Percentiles rank a stretch among this genome's conserved stretches.
Evolutionary conservation across 2,797 vertebrate genomes (phyloP).

Genomic region (Sebastes cheni): DNA sequence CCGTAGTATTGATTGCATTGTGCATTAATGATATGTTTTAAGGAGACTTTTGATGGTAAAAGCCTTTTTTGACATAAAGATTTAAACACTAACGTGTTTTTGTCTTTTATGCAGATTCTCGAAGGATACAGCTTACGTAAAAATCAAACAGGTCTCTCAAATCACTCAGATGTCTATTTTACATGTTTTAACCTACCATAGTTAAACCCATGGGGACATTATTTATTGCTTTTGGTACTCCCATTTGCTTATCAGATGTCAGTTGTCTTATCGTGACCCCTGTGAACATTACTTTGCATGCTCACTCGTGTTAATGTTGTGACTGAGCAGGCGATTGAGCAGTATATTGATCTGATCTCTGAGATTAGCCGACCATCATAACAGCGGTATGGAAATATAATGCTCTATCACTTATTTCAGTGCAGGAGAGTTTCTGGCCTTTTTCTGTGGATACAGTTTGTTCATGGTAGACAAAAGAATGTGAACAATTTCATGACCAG

Average conservation of each 20-base stretch:
- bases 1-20: neutral
- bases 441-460: neutral
- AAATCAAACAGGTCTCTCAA: slow-evolving; percentile 41
- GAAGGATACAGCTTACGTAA: neutral
- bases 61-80: neutral
- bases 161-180: slow-evolving; percentile 36
- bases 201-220: slow-evolving; percentile 31
- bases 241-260: slow-evolving; percentile 73
- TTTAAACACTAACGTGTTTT: slow-evolving; percentile 15
- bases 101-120: slow-evolving; percentile 4
- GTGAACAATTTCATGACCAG: neutral
- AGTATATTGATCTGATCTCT: slow-evolving; percentile 42
- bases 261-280: slow-evolving; percentile 56
- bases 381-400: slow-evolving; percentile 44
- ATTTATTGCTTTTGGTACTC: slow-evolving; percentile 8
- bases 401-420: neutral
- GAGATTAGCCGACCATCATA: slow-evolving; percentile 28
- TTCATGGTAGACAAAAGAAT: neutral
- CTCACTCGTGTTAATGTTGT: neutral
- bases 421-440: slow-evolving; percentile 24
- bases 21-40: neutral
- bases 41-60: neutral
- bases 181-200: slow-evolving; percentile 55
- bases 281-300: slow-evolving; percentile 51
- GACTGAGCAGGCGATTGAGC: slow-evolving; percentile 6